Evolutionary conservation across 2,888 invertebrate genomes (phyloP), one percentile per base, ranked within the genome.

Genomic region (Tenthredo mesomela): DNA sequence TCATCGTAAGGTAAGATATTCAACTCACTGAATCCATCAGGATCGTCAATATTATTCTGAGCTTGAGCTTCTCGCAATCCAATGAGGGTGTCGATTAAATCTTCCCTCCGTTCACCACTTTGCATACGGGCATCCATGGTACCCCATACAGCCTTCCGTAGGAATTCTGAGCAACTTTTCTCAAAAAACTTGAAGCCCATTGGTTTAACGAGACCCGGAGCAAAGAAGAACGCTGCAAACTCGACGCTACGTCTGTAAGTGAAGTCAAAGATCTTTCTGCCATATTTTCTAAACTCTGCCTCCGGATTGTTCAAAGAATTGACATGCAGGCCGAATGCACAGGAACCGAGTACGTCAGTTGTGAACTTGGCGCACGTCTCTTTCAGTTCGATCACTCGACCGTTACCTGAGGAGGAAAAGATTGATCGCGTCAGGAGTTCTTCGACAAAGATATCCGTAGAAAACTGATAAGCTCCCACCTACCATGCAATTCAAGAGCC

Each of bases 31-130:
- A 88, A 88, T 37, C 82, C 86, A 0, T n/a, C 67, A 1, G 82
- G 50, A 67, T 82, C 82, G 1, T 82, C 83, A 47, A 84, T 47
- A 12, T 88, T 87, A 0, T 75, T 85, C 37, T 88, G 43, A 29
- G 40, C 85, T 25, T 89, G 78, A 21, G 80, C 89, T 1, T 92
- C 90, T 47, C 92, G 93, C 6, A 95, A 85, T 1, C 93, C 92
- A 54, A 95, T 90, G 15, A 95, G 88, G 5, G 94, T 87, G 87
- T 95, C 95, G 40, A 95, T 93, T 0, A 95, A 91, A 58, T 94
- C 93, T 70, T 93, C 92, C 33, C 94, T 90, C 0, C 90, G 92
- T 9, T 89, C 86, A 7, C 93, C 93, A 0, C 92, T 91, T 54
- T 91, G 88, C 77, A 93, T 92, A 1, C 95, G 91, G 25, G 93